Base-by-base conservation (phyloP, 1,140 invertebrate genomes). In the Leptoteleia sp. region DNA sequence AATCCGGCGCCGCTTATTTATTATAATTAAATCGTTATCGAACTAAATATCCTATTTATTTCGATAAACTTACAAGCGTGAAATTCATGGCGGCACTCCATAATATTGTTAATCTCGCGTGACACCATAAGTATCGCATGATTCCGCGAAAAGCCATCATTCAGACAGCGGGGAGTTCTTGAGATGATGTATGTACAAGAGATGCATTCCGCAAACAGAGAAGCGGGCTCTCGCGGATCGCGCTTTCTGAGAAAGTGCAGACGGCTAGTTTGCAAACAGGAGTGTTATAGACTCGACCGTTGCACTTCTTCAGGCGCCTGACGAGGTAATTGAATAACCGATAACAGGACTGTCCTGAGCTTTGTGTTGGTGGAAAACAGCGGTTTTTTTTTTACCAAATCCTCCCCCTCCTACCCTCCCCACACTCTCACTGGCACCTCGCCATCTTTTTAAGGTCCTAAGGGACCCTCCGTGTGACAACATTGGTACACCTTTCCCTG, bases 241-340 rank as follows among this genome's bases (percentile, higher is more conserved):
- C 42, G 65, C 40, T 73, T 79, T 47, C 70, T 61, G 55, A 77
- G 67, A 77, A 72, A 62, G 55, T 29, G 43, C 55, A 61, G 67
- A 61, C 61, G 67, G 76, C 62, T 79, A 68, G 68, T 73, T 79
- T 73, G 62, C 68, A 79, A 78, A 72, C 68, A 43, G 50, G 22
- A 71, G 59, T 61, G 48, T 65, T 77, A 54, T 59, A 31, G 76
- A 71, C 67, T 67, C 54, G 67, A 73, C 40, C 76, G 50, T 50
- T 79, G 62, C 68, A 62, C 68, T 73, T 72, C 55, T 62, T 73
- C 47, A 17, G 48, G 55, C 68, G 68, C 47, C 64, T 67, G 62
- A 45, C 67, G 57, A 25, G 47, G 75, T 71, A 78, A 71, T 72
- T 78, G 67, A 78, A 78, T 78, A 71, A 67, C 75, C 75, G 65